Base-by-base conservation (phyloP, 2,888 invertebrate species). In the Drosophila nigritarsus region DNA sequence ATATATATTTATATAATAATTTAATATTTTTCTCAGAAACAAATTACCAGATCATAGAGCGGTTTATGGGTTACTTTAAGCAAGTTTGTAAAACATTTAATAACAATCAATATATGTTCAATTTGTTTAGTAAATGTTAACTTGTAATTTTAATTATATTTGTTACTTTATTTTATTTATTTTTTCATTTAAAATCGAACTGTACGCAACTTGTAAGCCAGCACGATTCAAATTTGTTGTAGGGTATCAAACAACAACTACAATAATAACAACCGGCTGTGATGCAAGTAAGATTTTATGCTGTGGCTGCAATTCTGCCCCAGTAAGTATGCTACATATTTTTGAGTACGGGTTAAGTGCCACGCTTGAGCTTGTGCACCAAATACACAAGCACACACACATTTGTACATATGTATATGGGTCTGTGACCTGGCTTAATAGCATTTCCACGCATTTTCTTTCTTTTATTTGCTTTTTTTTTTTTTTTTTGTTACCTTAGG, bases 311-410 rank as follows among this genome's bases (percentile, higher is more conserved):
- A 80, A 74, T 80, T 85, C 80, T 84, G 78, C 88, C 86, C 83
- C 83, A 87, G 80, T 85, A 87, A 84, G 86, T 83, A 83, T 74
- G 83, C 88, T 82, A 87, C 88, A 85, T 80, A 82, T 76, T 78
- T 80, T 72, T 69, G 66, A 78, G 84, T 69, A 75, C 79, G 87
- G 89, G 89, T 88, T 89, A 84, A 81, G 83, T 80, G 83, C 79
- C 76, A 61, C 68, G 64, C 68, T 69, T 42, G 61, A 64, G 67
- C 72, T 64, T 69, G 60, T 73, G 63, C 68, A 53, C 58, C 61
- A 58, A 50, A 67, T 61, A 55, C 65, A 71, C 60, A 63, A 53
- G 51, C 13, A 18, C 29, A 11, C 29, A 34, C 34, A 24, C n/a
- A n/a, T n/a, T n/a, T n/a, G n/a, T 30, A 11, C 62, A 32, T 59